Conservation (phyloP, 2,888 invertebrate genomes). For the Tanaodytes sp. region DNA sequence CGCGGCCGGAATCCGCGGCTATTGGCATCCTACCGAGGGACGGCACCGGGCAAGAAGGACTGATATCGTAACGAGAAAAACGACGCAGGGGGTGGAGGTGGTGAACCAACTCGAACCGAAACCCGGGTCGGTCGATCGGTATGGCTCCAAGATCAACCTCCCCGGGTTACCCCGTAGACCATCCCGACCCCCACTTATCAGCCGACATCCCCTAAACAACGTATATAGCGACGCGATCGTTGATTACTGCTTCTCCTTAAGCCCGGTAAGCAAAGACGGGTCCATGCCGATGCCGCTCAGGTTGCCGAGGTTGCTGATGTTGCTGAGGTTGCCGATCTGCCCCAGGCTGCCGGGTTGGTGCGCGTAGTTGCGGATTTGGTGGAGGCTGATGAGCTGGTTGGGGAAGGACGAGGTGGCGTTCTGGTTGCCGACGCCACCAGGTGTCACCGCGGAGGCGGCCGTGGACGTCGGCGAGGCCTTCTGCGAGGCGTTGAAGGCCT, state of each 20-base stretch:
- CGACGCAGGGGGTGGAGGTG: not conserved
- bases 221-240: no score
- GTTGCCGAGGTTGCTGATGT: conserved; percentile 69
- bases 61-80: not conserved
- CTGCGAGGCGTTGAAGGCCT: conserved; percentile 91
- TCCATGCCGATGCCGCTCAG: conserved; percentile 70
- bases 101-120: not conserved
- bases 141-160: no score
- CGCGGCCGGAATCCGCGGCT: no score
- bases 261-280: conserved; percentile 69
- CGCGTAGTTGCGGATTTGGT: conserved; percentile 96
- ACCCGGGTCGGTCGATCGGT: conserved; percentile 1
- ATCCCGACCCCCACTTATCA: no score
- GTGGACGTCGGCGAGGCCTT: conserved; percentile 74
- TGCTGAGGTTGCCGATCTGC: conserved; percentile 67
- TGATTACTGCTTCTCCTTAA: conserved; percentile 71
- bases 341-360: conserved; percentile 89
- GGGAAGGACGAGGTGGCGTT: conserved; percentile 84
- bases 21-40: conserved; percentile 24
- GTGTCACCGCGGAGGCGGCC: conserved; percentile 63
- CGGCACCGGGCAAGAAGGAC: conserved; percentile 31
- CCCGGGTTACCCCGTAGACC: no score
- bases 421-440: conserved; percentile 65
- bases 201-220: no score
- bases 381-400: conserved; percentile 93